phyloP scores from a whole-genome alignment of 2,113 vertebrate species.

The Forbesichthys agassizii region DNA sequence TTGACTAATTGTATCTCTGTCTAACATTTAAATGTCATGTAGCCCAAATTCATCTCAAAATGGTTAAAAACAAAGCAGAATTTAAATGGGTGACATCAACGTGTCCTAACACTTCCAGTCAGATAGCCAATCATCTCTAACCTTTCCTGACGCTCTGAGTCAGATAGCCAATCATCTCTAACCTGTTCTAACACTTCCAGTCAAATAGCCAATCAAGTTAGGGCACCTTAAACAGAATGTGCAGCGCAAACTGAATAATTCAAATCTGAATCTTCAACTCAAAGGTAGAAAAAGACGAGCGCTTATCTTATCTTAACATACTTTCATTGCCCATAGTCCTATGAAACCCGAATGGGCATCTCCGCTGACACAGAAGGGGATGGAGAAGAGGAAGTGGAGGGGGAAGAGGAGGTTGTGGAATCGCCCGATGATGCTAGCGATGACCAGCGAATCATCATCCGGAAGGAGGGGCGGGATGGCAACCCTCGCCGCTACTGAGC shows the following conservation, averaged over 20 bases:
- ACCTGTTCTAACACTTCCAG: too few species aligned
- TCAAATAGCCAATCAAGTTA: background rate
- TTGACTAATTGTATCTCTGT: too few species aligned
- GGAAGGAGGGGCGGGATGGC: conserved; percentile 75
- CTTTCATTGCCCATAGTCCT: conserved; percentile 62
- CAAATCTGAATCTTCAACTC: too few species aligned
- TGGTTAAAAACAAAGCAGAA: background rate
- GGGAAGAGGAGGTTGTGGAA: conserved; percentile 87
- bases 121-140: too few species aligned
- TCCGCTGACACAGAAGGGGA: conserved; percentile 72
- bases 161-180: too few species aligned
- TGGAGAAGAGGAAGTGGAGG: conserved; percentile 83
- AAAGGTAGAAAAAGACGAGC: background rate
- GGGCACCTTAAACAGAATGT: background rate
- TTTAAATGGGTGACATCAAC: too few species aligned
- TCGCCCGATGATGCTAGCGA: conserved; percentile 80
- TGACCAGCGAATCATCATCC: conserved; percentile 86
- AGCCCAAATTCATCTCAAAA: background rate
- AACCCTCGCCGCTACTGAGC: conserved; percentile 82
- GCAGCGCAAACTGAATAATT: too few species aligned
- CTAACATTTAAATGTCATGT: background rate
- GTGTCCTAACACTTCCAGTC: too few species aligned
- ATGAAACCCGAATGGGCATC: conserved; percentile 77
- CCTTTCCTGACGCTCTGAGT: too few species aligned
- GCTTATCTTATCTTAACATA: background rate